Conservation (phyloP, 2,888 invertebrate genomes). For the Homarus gammarus region DNA sequence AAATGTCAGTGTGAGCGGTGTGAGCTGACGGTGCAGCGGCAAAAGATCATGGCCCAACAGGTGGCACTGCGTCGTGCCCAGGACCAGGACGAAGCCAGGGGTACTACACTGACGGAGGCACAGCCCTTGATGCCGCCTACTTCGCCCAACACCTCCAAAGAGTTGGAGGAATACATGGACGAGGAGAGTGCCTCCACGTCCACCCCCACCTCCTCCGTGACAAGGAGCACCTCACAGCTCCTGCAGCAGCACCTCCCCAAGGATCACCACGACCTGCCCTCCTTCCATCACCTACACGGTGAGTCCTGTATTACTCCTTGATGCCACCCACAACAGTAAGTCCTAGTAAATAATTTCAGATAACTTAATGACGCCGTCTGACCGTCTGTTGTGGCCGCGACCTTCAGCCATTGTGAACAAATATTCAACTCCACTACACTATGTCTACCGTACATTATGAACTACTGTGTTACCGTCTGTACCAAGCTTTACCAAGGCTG, state of each 20-base stretch:
- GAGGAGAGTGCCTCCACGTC: background rate
- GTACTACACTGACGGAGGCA: background rate
- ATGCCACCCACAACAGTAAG: too few relatives aligned
- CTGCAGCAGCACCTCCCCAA: background rate
- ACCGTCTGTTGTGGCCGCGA: background rate
- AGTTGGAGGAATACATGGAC: background rate
- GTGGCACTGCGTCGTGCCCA: constrained; percentile 74
- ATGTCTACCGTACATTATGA: too few relatives aligned
- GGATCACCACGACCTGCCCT: background rate
- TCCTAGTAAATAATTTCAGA: background rate
- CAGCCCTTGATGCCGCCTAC: background rate
- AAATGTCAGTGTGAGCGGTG: constrained; percentile 67
- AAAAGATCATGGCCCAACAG: constrained; percentile 74
- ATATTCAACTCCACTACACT: background rate
- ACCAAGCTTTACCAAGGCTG: too few relatives aligned
- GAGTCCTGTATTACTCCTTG: background rate
- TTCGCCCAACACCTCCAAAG: background rate
- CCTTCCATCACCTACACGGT: background rate
- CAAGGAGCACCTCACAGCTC: background rate
- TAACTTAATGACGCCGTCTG: background rate
- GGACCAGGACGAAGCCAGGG: constrained; percentile 45
- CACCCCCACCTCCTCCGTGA: background rate
- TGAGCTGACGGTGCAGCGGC: constrained; percentile 67
- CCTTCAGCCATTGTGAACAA: too few relatives aligned
- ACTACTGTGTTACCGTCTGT: background rate